Percentiles rank a stretch among this genome's conserved stretches.
Evolutionary conservation across 2,888 invertebrate genomes (phyloP).

Genomic region (Oscheius sp.): DNA sequence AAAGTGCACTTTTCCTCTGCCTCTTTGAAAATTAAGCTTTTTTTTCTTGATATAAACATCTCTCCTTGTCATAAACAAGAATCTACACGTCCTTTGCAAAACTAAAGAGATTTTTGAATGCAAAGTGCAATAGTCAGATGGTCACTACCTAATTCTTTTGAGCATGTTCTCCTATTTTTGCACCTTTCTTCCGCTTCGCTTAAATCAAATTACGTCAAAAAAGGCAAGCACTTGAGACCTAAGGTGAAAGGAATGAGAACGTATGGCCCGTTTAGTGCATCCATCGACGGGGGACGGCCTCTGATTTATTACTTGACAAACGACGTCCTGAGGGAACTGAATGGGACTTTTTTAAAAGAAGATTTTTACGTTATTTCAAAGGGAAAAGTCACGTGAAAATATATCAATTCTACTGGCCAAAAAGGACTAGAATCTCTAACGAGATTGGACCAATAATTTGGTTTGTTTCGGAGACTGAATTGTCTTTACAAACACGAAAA

Average conservation of each 20-base stretch:
- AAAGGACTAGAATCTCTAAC: constrained; percentile 18
- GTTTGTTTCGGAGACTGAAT: constrained; percentile 25
- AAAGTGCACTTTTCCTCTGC: too few relatives aligned
- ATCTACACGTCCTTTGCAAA: too few relatives aligned
- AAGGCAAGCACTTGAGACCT: too few relatives aligned
- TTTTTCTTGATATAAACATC: too few relatives aligned
- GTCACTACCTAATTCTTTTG: too few relatives aligned
- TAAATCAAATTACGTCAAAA: too few relatives aligned
- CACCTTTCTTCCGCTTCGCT: too few relatives aligned
- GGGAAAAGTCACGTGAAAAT: not conserved
- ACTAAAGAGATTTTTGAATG: too few relatives aligned
- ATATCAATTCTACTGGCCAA: not conserved
- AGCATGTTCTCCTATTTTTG: too few relatives aligned
- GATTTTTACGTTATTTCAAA: not conserved
- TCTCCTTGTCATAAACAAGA: too few relatives aligned
- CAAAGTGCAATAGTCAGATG: too few relatives aligned
- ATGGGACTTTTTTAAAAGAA: not conserved
- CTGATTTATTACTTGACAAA: constrained; percentile 29
- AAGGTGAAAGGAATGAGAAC: not conserved
- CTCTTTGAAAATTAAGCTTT: too few relatives aligned
- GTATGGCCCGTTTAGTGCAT: constrained; percentile 18
- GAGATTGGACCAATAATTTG: constrained; percentile 23
- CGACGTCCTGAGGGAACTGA: constrained; percentile 1
- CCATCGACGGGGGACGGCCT: constrained; percentile 20
- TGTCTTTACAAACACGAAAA: constrained; percentile 24